These are phyloP conservation scores for Fukomys damarensis DNA, from an alignment of 2,113 vertebrate genomes.

Conservation along the genomic window DNA sequence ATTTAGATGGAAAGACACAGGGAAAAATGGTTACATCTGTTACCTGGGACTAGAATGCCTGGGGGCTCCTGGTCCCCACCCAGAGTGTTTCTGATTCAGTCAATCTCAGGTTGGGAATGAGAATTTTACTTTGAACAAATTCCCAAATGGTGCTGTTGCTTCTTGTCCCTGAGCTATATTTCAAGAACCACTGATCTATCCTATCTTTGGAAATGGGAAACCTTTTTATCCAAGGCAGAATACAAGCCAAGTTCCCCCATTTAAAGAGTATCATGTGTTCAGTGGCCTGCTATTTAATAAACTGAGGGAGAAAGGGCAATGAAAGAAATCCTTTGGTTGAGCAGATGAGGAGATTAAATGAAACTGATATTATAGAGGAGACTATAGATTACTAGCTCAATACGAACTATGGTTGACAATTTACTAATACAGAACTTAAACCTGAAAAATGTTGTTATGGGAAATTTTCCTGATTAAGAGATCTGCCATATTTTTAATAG, in stretches of 20 bases:
- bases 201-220: neutral
- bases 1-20: neutral
- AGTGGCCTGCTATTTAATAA: neutral
- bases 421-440: neutral
- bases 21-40: neutral
- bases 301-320: neutral
- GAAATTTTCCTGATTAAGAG: slow-evolving; percentile 23
- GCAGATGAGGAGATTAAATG: neutral
- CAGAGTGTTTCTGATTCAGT: neutral
- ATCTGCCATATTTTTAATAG: neutral
- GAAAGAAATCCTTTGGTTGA: neutral
- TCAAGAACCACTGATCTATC: neutral
- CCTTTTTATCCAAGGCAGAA: neutral
- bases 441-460: neutral
- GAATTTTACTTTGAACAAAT: neutral
- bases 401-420: neutral
- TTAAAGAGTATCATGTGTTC: neutral
- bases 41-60: neutral
- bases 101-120: neutral
- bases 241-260: neutral
- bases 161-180: neutral
- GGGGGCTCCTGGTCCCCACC: neutral
- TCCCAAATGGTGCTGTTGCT: neutral
- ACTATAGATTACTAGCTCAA: neutral
- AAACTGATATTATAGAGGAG: neutral